A percentile compares a stretch with the other conserved stretches of the same genome.
These are phyloP conservation scores for Eciton burchellii DNA, from an alignment of 1,140 invertebrate genomes.

Conservation along the genomic window DNA sequence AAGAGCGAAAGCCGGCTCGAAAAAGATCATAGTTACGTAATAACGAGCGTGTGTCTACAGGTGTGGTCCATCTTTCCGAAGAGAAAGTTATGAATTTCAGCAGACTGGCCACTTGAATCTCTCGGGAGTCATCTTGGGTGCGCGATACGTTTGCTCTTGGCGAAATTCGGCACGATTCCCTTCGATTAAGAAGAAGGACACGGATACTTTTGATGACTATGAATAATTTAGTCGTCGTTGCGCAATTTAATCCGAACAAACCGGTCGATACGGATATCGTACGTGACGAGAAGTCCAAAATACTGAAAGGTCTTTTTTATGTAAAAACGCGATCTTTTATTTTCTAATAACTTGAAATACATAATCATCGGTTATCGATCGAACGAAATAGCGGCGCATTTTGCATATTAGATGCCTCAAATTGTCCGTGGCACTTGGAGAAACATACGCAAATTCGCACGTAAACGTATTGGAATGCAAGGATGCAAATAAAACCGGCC, in stretches of 20 bases:
- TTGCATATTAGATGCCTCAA: neutral
- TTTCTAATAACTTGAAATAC: neutral
- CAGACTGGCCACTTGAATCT: constrained; percentile 45
- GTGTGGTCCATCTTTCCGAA: constrained; percentile 32
- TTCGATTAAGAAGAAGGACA: neutral
- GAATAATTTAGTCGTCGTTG: neutral
- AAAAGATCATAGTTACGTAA: constrained; percentile 23
- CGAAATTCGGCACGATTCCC: constrained; percentile 22
- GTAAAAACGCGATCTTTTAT: too few species aligned
- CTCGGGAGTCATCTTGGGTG: constrained; percentile 24
- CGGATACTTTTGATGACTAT: constrained; percentile 13
- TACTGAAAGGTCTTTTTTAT: too few species aligned
- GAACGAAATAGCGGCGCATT: neutral
- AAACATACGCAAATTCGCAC: constrained; percentile 5
- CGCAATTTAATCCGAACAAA: too few species aligned
- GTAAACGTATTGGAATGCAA: constrained; percentile 4
- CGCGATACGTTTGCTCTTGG: constrained; percentile 3
- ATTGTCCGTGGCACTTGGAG: neutral
- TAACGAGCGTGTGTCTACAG: constrained; percentile 8
- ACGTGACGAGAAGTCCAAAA: too few species aligned
- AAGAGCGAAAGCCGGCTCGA: neutral
- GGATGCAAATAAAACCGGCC: constrained; percentile 61
- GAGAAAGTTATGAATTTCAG: constrained; percentile 65
- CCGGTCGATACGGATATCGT: too few species aligned
- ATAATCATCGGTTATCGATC: neutral